Percentiles rank a stretch among this genome's conserved stretches.
Conservation (phyloP, 2,113 vertebrate genomes). For the Nasalis larvatus region DNA sequence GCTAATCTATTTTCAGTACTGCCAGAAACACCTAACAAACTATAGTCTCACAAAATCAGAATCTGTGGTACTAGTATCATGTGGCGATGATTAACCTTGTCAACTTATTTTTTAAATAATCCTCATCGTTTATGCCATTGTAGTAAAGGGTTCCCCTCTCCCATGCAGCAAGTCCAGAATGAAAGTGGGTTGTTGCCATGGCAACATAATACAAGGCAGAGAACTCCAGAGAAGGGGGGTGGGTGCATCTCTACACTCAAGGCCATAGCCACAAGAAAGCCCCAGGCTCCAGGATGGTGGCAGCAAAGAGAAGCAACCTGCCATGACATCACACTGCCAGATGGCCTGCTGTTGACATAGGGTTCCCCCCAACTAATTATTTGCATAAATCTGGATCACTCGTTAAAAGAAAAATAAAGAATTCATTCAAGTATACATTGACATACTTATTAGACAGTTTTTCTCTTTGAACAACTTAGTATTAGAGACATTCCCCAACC, state of each 20-base stretch:
- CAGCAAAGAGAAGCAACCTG: constrained; percentile 47
- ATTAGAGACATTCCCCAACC: background rate
- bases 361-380: constrained; percentile 19
- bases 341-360: constrained; percentile 40
- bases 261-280: constrained; percentile 48
- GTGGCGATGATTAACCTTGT: constrained; percentile 51
- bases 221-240: constrained; percentile 51
- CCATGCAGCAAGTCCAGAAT: constrained; percentile 57
- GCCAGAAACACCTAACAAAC: background rate
- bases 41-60: background rate
- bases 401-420: constrained; percentile 40
- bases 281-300: background rate
- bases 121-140: constrained; percentile 16
- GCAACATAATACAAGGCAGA: constrained; percentile 69
- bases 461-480: background rate
- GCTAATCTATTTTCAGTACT: background rate
- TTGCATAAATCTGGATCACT: constrained; percentile 62
- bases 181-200: constrained; percentile 76
- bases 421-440: constrained; percentile 17
- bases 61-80: constrained; percentile 2
- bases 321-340: constrained; percentile 52
- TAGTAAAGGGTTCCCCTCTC: constrained; percentile 69
- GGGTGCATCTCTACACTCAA: constrained; percentile 23
- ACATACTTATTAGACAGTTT: background rate
- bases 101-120: constrained; percentile 26